A percentile compares a stretch with the other conserved stretches of the same genome.
Conservation (phyloP, 2,888 invertebrate genomes). For the Augochlorella aurata region DNA sequence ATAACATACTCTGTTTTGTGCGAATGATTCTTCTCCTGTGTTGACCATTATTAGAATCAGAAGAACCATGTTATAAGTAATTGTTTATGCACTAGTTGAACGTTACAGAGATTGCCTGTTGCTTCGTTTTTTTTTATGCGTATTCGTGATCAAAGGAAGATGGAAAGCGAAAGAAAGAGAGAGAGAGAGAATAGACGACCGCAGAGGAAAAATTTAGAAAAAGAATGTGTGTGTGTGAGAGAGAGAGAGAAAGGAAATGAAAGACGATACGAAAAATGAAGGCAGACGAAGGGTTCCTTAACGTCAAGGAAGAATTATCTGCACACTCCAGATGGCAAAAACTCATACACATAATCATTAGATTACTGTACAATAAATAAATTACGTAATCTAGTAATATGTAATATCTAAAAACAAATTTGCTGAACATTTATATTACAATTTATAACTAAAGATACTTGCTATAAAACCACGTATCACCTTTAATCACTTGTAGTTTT, state of each 20-base stretch:
- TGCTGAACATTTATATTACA: constrained; percentile 73
- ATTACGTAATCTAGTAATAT: constrained; percentile 72
- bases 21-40: constrained; percentile 68
- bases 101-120: constrained; percentile 49
- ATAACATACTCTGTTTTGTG: constrained; percentile 73
- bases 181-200: not conserved
- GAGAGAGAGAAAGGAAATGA: not conserved
- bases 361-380: constrained; percentile 74
- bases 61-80: constrained; percentile 40
- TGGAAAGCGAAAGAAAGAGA: not conserved
- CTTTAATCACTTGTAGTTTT: constrained; percentile 71
- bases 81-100: constrained; percentile 59
- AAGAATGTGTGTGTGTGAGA: not conserved
- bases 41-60: constrained; percentile 43
- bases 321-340: constrained; percentile 67
- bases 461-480: constrained; percentile 67
- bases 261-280: constrained; percentile 1
- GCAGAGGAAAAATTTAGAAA: not conserved
- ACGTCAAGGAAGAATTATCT: constrained; percentile 67
- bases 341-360: constrained; percentile 79
- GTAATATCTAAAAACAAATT: constrained; percentile 66
- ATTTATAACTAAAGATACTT: constrained; percentile 69
- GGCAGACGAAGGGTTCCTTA: constrained; percentile 33
- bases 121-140: constrained; percentile 24
- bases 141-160: constrained; percentile 10